Conservation (phyloP, 2,113 vertebrate genomes). For the Heloderma charlesbogerti region DNA sequence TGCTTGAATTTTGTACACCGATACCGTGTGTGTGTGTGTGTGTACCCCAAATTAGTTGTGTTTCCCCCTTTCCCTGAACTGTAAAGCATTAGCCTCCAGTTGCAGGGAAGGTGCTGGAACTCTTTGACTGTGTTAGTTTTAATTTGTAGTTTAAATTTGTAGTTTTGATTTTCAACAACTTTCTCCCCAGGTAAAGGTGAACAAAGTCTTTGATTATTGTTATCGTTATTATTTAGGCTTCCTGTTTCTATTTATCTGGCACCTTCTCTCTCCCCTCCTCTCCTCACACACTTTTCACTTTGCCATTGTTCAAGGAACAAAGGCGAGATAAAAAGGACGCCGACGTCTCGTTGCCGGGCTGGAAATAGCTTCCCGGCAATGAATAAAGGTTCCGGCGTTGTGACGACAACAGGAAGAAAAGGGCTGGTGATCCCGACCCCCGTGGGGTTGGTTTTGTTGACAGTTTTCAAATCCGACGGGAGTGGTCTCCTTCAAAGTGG, state of each 20-base stretch:
- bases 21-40: too few species aligned
- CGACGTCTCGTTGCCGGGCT: neutral
- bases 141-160: neutral
- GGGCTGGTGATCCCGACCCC: neutral
- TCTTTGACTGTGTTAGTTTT: neutral
- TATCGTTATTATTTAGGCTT: too few species aligned
- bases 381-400: neutral
- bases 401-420: neutral
- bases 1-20: neutral
- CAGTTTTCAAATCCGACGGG: accelerated
- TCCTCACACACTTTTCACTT: neutral
- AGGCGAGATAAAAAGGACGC: neutral
- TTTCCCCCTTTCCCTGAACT: neutral
- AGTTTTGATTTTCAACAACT: neutral
- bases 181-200: neutral
- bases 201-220: neutral
- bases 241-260: conserved; percentile 3
- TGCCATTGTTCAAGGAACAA: conserved; percentile 18
- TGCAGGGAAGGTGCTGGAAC: too few species aligned
- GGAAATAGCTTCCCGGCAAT: conserved; percentile 15
- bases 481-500: neutral
- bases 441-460: neutral
- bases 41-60: neutral
- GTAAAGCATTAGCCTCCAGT: neutral
- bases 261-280: neutral